A percentile compares a stretch with the other conserved stretches of the same genome.
Conservation (phyloP, 2,888 invertebrate species). For the Escarpia spicata region DNA sequence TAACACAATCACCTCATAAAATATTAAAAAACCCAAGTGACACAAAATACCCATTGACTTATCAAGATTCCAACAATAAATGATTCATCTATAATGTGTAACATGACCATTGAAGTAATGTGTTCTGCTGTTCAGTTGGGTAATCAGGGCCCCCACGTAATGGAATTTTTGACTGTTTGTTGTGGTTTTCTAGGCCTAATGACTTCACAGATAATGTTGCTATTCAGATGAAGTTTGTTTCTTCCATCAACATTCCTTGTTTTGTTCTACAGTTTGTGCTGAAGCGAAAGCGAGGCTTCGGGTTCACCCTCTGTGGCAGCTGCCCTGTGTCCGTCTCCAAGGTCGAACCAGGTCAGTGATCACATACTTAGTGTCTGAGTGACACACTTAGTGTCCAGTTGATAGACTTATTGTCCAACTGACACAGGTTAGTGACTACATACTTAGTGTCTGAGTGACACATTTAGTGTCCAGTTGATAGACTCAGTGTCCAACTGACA, state of each 20-base stretch:
- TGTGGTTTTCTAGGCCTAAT: neutral
- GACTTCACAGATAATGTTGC: neutral
- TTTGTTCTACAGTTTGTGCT: conserved; percentile 9
- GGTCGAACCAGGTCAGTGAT: conserved; percentile 51
- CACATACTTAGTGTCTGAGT: conserved; percentile 13
- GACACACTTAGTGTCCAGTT: neutral
- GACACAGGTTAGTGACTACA: conserved; percentile 38
- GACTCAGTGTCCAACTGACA: no score
- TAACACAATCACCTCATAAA: no score
- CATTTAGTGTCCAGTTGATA: neutral
- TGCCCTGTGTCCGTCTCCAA: conserved; percentile 58
- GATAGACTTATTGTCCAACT: no score
- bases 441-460: conserved; percentile 5
- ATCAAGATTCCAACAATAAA: no score
- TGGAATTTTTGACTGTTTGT: neutral
- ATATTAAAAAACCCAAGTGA: no score
- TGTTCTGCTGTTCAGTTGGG: no score
- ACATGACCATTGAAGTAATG: no score
- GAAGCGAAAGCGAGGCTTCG: conserved; percentile 52
- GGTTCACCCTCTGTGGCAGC: conserved; percentile 59
- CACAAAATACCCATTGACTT: no score
- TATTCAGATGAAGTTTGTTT: neutral
- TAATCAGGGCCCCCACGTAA: no score
- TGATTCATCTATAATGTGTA: no score
- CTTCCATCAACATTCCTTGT: conserved; percentile 17